Conservation (phyloP, 2,113 vertebrate species). For the Corythoichthys intestinalis region DNA sequence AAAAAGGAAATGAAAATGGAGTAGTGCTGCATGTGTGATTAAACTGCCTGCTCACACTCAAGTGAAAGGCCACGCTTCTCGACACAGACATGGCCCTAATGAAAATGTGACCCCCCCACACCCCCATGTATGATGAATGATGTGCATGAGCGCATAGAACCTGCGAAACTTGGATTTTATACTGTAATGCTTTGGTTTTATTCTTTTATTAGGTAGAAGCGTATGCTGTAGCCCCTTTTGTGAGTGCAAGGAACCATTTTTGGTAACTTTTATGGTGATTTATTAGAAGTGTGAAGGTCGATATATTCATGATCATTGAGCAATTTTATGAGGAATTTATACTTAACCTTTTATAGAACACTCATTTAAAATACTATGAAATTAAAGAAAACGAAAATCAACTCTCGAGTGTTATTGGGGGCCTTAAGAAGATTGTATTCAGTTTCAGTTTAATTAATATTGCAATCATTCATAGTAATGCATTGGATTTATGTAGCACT, state of each 20-base stretch:
- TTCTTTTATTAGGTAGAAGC: background rate
- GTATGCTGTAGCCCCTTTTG: background rate
- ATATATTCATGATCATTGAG: background rate
- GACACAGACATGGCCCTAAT: conserved; percentile 71
- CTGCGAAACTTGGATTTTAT: background rate
- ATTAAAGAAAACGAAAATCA: too few relatives aligned
- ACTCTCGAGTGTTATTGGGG: too few relatives aligned
- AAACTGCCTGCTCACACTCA: conserved; percentile 69
- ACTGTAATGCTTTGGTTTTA: background rate
- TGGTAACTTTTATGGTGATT: background rate
- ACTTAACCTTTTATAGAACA: too few relatives aligned
- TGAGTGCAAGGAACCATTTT: background rate
- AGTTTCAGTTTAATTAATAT: too few relatives aligned
- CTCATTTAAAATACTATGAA: too few relatives aligned
- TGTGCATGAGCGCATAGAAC: conserved; percentile 10
- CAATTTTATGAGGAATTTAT: too few relatives aligned
- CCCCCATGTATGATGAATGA: conserved; percentile 35
- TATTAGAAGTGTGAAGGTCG: too few relatives aligned
- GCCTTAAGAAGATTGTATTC: too few relatives aligned
- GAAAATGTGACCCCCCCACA: conserved; percentile 67
- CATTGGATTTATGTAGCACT: too few relatives aligned
- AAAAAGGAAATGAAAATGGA: conserved; percentile 75
- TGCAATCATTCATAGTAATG: too few relatives aligned
- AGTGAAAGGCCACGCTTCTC: conserved; percentile 64
- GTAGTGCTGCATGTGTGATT: conserved; percentile 76